phyloP scores from a whole-genome alignment of 2,797 vertebrate genomes.

The Leuciscus waleckii region DNA sequence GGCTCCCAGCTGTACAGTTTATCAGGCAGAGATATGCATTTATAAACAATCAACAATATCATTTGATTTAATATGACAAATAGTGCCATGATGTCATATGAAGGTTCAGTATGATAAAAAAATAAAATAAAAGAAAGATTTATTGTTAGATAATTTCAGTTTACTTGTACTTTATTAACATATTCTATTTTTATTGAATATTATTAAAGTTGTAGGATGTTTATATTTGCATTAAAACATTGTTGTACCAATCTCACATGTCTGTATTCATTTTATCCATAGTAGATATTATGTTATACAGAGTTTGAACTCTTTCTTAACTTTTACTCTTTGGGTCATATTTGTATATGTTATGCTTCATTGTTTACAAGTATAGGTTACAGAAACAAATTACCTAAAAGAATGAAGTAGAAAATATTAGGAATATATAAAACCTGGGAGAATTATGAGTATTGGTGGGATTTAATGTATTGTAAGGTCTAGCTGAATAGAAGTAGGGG shows the following conservation, averaged over 20 bases:
- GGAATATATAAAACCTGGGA: background rate
- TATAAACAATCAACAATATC: background rate
- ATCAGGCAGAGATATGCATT: slow-evolving; percentile 1
- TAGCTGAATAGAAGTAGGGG: background rate
- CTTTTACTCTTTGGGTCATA: background rate
- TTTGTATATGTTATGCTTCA: background rate
- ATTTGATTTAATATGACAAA: background rate
- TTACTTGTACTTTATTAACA: background rate
- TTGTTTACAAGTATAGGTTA: background rate
- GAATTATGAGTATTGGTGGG: background rate
- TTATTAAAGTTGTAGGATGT: background rate
- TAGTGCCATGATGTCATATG: background rate
- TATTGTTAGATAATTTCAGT: background rate
- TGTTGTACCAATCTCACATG: background rate
- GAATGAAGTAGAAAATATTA: background rate
- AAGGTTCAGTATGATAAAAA: background rate
- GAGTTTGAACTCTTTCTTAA: background rate
- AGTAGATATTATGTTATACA: background rate
- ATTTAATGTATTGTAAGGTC: background rate
- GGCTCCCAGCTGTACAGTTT: background rate
- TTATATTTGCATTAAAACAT: slow-evolving; percentile 17
- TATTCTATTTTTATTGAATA: background rate
- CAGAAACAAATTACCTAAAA: background rate
- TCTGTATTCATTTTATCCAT: background rate
- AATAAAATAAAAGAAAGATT: too few relatives aligned